A percentile compares a stretch with the other conserved stretches of the same genome.
phyloP scores from a whole-genome alignment of 2,888 invertebrate genomes.

The Cheilosia soror region DNA sequence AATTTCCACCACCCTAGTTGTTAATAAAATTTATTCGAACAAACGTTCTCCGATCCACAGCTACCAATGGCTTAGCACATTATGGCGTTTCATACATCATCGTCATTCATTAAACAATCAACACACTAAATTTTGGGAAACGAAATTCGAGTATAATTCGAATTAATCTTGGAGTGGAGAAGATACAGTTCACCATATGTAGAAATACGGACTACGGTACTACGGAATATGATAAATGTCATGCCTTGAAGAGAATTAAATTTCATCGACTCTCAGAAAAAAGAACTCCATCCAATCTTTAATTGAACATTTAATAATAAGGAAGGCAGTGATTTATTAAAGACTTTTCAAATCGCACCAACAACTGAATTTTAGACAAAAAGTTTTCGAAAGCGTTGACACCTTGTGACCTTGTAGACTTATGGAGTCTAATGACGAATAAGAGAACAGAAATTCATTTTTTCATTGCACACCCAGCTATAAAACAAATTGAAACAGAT shows the following conservation, averaged over 20 bases:
- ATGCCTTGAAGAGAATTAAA: background rate
- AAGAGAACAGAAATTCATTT: too few species aligned
- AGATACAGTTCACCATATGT: conserved; percentile 18
- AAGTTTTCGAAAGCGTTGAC: too few species aligned
- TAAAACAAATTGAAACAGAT: too few species aligned
- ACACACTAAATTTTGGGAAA: conserved; percentile 50
- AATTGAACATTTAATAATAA: conserved; percentile 1
- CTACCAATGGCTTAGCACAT: conserved; percentile 46
- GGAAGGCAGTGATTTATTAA: background rate
- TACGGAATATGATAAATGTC: conserved; percentile 22
- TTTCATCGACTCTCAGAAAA: conserved; percentile 2
- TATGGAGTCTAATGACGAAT: too few species aligned
- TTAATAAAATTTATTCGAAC: conserved; percentile 61
- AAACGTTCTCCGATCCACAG: conserved; percentile 31
- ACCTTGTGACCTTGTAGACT: too few species aligned
- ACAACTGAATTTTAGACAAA: too few species aligned
- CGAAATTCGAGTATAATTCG: conserved; percentile 31
- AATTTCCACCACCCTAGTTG: conserved; percentile 42
- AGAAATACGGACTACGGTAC: background rate
- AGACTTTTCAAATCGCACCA: too few species aligned
- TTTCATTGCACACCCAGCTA: too few species aligned
- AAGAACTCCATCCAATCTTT: background rate
- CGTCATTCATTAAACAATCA: conserved; percentile 63
- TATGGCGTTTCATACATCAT: conserved; percentile 58
- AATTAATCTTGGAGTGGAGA: conserved; percentile 7